Base-by-base conservation (phyloP, 2,797 vertebrate species). In the Pampus argenteus region DNA sequence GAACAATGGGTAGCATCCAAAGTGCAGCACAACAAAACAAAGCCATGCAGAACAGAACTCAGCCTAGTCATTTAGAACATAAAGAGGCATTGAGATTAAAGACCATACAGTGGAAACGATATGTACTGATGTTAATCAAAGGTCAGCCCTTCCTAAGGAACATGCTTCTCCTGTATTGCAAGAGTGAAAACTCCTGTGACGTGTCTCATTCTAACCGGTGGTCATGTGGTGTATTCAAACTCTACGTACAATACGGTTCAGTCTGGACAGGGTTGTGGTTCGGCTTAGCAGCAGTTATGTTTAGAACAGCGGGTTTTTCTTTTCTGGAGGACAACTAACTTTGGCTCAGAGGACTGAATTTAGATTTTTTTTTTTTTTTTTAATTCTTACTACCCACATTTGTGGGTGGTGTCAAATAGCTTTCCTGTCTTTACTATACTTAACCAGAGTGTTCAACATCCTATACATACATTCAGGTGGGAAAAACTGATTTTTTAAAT, bases 351-450 rank as follows among this genome's bases (percentile, higher is more conserved):
- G 38, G 40, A 57, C 52, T 67, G 17, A 44, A 70, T 70, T 67
- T 62, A 69, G 31, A 63, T 38, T n/a, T n/a, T 22, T 62, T 38
- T 22, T 15, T 31, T 23, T 29, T 36, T 44, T 59, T 38, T 57
- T 2, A 34, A 42, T 36, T 76, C 25, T 20, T 20, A 55, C 67
- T 48, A 18, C 47, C 48, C 52, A 55, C 34, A 58, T 23, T 25
- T 58, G 15, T 40, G 50, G 57, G 28, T 42, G 29, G 54, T 13
- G 55, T 17, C 47, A 29, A 40, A 63, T 22, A 31, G 49, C 36
- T 22, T 62, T 51, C 48, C 60, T n/a, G 55, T 69, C 18, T 42
- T 14, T 66, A 51, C 60, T 76, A 62, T 59, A 71, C 57, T 79
- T 60, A 63, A n/a, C 52, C 8, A 26, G 11, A 26, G 36, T 1